Evolutionary conservation across 2,113 vertebrate species (phyloP).

Genomic region (Podiceps cristatus): DNA sequence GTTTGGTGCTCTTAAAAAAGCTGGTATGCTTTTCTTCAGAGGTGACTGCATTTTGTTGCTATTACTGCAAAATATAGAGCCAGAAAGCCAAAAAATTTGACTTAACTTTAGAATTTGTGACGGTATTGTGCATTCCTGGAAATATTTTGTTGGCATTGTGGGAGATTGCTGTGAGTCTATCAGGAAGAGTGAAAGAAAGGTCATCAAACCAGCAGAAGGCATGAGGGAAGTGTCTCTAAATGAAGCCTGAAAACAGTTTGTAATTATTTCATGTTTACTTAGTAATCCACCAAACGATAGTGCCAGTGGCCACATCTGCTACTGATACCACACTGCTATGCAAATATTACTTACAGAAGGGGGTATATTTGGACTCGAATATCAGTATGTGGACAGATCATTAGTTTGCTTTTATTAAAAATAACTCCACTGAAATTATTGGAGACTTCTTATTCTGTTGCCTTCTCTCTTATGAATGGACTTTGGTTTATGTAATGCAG

Average conservation of each 20-base stretch:
- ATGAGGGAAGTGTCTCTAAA: neutral
- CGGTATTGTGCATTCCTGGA: neutral
- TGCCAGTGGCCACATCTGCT: neutral
- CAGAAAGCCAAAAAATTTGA: neutral
- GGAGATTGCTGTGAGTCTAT: neutral
- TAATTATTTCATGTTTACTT: neutral
- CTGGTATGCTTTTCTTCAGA: neutral
- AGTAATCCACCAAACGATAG: neutral
- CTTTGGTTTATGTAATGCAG: neutral
- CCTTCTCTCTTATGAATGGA: neutral
- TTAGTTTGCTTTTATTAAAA: neutral
- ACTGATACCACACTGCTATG: neutral
- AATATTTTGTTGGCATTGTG: neutral
- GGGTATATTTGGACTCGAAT: neutral
- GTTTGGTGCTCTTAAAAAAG: neutral
- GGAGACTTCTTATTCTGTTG: neutral
- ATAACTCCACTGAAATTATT: neutral
- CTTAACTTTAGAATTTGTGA: neutral
- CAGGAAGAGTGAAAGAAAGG: slow-evolving; percentile 4
- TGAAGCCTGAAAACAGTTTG: neutral
- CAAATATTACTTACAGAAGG: neutral
- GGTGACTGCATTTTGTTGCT: neutral
- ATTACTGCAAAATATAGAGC: neutral
- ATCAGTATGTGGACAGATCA: neutral
- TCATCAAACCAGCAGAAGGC: neutral